phyloP scores from a whole-genome alignment of 2,888 invertebrate species.

The Stictocephala bisonia region DNA sequence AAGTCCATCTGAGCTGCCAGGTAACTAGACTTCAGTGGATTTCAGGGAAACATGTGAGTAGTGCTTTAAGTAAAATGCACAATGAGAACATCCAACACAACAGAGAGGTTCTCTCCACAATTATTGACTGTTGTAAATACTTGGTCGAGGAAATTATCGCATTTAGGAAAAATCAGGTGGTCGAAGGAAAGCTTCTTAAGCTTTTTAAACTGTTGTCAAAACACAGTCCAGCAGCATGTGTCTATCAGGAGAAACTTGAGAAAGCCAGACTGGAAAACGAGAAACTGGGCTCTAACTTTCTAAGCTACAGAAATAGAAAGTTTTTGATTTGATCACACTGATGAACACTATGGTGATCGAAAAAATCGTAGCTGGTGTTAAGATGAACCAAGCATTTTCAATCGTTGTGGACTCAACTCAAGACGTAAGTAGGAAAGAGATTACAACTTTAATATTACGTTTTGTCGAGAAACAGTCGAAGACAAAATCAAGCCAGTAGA shows the following conservation, averaged over 20 bases:
- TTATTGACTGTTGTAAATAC: slow-evolving; percentile 7
- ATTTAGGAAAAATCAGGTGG: slow-evolving; percentile 13
- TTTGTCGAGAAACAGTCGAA: neutral
- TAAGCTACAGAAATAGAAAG: slow-evolving; percentile 9
- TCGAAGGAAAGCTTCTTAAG: slow-evolving; percentile 7
- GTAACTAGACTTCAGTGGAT: slow-evolving; percentile 12
- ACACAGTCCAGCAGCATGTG: slow-evolving; percentile 2
- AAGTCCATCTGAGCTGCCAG: slow-evolving; percentile 4
- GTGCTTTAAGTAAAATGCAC: neutral
- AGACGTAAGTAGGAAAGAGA: slow-evolving; percentile 2
- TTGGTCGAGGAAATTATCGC: neutral
- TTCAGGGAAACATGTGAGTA: neutral
- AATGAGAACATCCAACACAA: neutral
- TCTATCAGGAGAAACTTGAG: neutral
- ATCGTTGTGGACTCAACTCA: neutral
- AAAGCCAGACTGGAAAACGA: neutral
- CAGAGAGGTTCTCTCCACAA: slow-evolving; percentile 10
- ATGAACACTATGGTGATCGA: neutral
- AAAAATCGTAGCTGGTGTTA: neutral
- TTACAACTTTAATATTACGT: neutral
- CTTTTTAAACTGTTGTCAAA: slow-evolving; percentile 20
- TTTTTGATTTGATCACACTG: slow-evolving; percentile 9
- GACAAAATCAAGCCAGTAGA: neutral
- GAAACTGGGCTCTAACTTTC: neutral
- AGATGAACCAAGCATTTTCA: neutral